phyloP scores from a whole-genome alignment of 2,113 vertebrate genomes.

The Sylvicapra grimmia region DNA sequence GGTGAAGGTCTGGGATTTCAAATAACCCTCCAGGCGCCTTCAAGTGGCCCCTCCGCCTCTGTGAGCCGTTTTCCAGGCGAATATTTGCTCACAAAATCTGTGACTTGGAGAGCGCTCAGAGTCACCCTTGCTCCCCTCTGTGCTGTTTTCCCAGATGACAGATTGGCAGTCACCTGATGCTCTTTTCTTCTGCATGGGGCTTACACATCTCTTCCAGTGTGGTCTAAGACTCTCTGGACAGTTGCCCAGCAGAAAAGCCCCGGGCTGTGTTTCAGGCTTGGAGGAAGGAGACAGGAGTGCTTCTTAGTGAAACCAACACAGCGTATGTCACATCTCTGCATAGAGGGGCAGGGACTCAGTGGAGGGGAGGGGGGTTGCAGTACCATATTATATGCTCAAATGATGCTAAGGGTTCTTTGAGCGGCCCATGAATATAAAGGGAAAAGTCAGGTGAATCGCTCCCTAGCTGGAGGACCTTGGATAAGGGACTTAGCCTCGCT shows the following conservation, averaged over 20 bases:
- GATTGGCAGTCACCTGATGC: background rate
- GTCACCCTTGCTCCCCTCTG: background rate
- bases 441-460: background rate
- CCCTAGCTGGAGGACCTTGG: background rate
- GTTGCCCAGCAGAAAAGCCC: background rate
- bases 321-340: background rate
- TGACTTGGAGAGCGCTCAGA: background rate
- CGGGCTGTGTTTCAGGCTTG: background rate
- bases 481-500: background rate
- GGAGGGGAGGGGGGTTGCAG: too few relatives aligned
- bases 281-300: background rate
- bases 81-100: background rate
- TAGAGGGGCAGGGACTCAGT: rapidly evolving
- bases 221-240: background rate
- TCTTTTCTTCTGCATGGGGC: background rate
- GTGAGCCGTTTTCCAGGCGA: background rate
- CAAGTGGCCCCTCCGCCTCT: background rate
- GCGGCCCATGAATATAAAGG: background rate
- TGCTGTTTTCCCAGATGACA: background rate
- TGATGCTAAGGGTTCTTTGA: background rate
- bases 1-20: background rate
- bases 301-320: background rate
- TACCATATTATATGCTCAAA: background rate
- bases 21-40: background rate
- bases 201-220: background rate